phyloP scores from a whole-genome alignment of 2,113 vertebrate species.

The Falcunculus frontatus region DNA sequence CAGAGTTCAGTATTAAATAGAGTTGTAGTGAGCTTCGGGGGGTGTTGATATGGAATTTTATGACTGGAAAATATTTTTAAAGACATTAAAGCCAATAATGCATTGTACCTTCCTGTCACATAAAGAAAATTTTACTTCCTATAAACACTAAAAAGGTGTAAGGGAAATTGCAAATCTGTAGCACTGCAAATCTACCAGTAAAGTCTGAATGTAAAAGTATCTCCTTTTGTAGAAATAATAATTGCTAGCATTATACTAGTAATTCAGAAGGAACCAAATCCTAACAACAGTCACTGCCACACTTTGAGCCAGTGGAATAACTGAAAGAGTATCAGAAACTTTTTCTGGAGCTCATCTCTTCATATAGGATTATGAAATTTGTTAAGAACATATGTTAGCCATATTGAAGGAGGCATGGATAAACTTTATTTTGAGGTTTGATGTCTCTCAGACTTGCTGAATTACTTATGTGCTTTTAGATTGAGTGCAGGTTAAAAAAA shows the following conservation, averaged over 20 bases:
- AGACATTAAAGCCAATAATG: not conserved
- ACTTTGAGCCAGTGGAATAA: constrained; percentile 20
- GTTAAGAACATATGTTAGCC: constrained; percentile 70
- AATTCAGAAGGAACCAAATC: constrained; percentile 19
- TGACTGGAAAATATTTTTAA: not conserved
- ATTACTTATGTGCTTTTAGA: constrained; percentile 3
- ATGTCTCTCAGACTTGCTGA: constrained; percentile 45
- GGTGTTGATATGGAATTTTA: not conserved
- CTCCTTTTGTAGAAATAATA: constrained; percentile 32
- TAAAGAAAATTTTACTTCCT: not conserved
- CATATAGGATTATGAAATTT: constrained; percentile 58
- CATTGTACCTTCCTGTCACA: not conserved
- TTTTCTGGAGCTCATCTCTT: constrained; percentile 59
- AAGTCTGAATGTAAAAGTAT: not conserved
- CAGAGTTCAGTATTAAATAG: not conserved
- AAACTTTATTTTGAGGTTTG: constrained; percentile 51
- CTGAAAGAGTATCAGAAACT: constrained; percentile 54
- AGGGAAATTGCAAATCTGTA: not conserved
- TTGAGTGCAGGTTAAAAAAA: constrained; percentile 3
- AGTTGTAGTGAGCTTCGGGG: not conserved
- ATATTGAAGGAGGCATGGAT: constrained; percentile 52
- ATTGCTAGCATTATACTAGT: not conserved
- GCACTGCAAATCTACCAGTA: not conserved
- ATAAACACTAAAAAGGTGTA: not conserved
- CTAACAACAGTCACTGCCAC: not conserved